Conservation (phyloP, 2,797 vertebrate species). For the Gymnodraco acuticeps region DNA sequence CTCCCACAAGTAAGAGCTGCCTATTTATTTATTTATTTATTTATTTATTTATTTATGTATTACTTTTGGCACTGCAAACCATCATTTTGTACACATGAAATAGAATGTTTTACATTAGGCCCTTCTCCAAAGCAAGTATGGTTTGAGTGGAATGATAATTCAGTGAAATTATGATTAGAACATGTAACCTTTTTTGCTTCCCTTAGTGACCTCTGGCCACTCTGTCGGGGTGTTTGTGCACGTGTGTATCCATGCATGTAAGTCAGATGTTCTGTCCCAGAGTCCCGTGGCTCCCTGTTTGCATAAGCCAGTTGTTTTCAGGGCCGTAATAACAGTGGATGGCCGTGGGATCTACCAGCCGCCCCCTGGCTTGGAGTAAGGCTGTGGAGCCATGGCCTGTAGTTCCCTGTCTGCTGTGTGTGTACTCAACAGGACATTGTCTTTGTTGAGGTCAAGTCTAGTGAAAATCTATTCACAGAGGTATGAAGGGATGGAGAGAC, state of each 20-base stretch:
- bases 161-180: conserved; percentile 11
- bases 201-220: conserved; percentile 12
- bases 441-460: conserved; percentile 75
- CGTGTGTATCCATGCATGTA: conserved; percentile 52
- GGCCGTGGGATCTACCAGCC: conserved; percentile 49
- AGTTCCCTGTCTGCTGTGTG: conserved; percentile 58
- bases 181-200: conserved; percentile 15
- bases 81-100: conserved; percentile 28
- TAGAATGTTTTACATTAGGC: conserved; percentile 17
- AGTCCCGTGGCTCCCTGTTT: conserved; percentile 59
- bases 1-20: conserved; percentile 38
- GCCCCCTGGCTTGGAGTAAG: conserved; percentile 51
- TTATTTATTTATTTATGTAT: conserved; percentile 29
- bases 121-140: not conserved
- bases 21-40: conserved; percentile 26
- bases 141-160: not conserved
- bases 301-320: conserved; percentile 70
- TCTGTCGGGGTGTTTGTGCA: conserved; percentile 35
- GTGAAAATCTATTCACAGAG: conserved; percentile 74
- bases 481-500: conserved; percentile 34
- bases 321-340: conserved; percentile 68
- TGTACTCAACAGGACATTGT: conserved; percentile 56
- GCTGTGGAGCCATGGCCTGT: conserved; percentile 53
- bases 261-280: conserved; percentile 70
- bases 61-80: conserved; percentile 35